phyloP scores from a whole-genome alignment of 2,797 vertebrate genomes.

The Oryzias dopingdopingensis region DNA sequence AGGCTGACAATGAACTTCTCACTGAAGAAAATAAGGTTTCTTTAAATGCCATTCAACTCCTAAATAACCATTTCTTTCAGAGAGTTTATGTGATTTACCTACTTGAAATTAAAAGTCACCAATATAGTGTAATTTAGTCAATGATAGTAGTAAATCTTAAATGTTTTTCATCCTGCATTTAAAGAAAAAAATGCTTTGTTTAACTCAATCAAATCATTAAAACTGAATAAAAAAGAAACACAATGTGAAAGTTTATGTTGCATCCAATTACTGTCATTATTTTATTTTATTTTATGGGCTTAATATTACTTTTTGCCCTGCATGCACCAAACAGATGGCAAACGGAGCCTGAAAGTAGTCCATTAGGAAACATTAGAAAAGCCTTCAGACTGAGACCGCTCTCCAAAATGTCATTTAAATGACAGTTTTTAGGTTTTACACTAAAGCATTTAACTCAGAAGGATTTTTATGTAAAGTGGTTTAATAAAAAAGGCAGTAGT shows the following conservation, averaged over 20 bases:
- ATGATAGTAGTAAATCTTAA: conserved; percentile 22
- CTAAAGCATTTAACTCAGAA: not conserved
- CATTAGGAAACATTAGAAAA: conserved; percentile 12
- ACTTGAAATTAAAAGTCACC: not conserved
- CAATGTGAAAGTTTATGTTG: conserved; percentile 5
- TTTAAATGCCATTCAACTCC: no score
- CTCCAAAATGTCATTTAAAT: conserved; percentile 6
- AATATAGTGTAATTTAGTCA: conserved; percentile 10
- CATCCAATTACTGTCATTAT: conserved; percentile 16
- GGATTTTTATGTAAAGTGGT: no score
- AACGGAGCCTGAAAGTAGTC: conserved; percentile 11
- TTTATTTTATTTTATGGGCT: conserved; percentile 12
- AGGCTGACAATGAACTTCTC: conserved; percentile 9
- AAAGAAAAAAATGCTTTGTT: not conserved
- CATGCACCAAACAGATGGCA: conserved; percentile 8
- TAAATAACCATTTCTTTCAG: no score
- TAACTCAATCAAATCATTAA: not conserved
- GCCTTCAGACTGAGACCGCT: not conserved
- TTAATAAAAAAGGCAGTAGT: no score
- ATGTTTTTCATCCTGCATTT: conserved; percentile 24
- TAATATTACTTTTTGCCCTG: conserved; percentile 10
- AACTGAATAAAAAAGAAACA: conserved; percentile 10
- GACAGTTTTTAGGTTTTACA: not conserved
- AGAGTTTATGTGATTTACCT: no score
- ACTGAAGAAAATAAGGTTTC: no score